Conservation (phyloP, 2,797 vertebrate species). For the Staurois parvus region DNA sequence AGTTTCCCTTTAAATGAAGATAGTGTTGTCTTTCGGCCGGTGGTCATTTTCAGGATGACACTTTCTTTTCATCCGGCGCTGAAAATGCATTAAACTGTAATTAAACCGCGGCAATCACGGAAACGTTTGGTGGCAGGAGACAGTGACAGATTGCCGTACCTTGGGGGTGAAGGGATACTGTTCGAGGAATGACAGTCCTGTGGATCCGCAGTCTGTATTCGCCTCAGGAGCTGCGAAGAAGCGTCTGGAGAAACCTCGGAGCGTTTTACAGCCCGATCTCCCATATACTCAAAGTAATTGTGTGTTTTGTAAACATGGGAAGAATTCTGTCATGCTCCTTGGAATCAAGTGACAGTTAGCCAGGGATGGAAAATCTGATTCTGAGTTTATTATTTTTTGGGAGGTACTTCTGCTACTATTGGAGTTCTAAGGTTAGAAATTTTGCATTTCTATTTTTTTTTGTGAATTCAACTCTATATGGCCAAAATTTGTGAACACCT, state of each 20-base stretch:
- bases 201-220: not conserved
- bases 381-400: not conserved
- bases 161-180: constrained; percentile 34
- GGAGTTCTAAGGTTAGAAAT: no score
- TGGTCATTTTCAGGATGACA: not conserved
- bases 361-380: not conserved
- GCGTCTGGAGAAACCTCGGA: constrained; percentile 17
- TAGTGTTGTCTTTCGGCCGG: not conserved
- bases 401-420: not conserved
- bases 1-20: no score
- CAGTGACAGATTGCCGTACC: constrained; percentile 41
- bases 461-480: no score
- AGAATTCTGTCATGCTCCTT: constrained; percentile 5
- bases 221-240: constrained; percentile 8
- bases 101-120: constrained; percentile 13
- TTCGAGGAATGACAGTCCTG: constrained; percentile 15
- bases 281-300: constrained; percentile 30
- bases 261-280: constrained; percentile 7
- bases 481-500: no score
- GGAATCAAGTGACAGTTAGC: constrained; percentile 1
- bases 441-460: no score
- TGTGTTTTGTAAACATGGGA: constrained; percentile 38
- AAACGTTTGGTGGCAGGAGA: constrained; percentile 9
- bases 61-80: not conserved
- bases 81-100: constrained; percentile 1